Conservation (phyloP, 2,797 vertebrate genomes). For the Podargus strigoides region DNA sequence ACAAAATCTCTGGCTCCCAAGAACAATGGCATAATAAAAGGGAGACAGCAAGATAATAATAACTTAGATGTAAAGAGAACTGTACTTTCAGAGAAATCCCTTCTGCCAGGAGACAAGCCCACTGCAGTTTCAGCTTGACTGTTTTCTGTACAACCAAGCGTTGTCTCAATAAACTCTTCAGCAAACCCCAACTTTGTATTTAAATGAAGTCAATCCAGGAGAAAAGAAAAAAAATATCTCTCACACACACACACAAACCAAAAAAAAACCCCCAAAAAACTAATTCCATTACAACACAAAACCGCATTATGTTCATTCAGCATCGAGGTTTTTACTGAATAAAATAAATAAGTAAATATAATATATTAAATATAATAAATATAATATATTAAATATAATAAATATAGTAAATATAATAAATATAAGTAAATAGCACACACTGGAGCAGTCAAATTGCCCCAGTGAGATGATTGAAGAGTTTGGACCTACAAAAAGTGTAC, state of each 20-base stretch:
- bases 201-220: background rate
- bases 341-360: no score
- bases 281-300: background rate
- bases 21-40: conserved; percentile 64
- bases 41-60: conserved; percentile 59
- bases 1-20: conserved; percentile 37
- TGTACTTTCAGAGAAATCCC: conserved; percentile 24
- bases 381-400: no score
- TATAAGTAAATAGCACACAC: background rate
- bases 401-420: no score
- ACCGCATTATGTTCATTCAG: background rate
- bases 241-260: background rate
- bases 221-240: background rate
- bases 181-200: background rate
- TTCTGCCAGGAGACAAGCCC: conserved; percentile 61
- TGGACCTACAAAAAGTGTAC: background rate
- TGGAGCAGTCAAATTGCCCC: background rate
- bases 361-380: no score
- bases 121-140: conserved; percentile 58
- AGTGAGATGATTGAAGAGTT: background rate
- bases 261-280: background rate
- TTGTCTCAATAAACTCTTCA: background rate
- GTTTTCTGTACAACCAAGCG: conserved; percentile 13
- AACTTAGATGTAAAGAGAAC: conserved; percentile 46
- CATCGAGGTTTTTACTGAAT: background rate